Percentiles rank a stretch among this genome's conserved stretches.
These are phyloP conservation scores for Tethea ocularis DNA, from an alignment of 2,888 invertebrate species.

Conservation along the genomic window DNA sequence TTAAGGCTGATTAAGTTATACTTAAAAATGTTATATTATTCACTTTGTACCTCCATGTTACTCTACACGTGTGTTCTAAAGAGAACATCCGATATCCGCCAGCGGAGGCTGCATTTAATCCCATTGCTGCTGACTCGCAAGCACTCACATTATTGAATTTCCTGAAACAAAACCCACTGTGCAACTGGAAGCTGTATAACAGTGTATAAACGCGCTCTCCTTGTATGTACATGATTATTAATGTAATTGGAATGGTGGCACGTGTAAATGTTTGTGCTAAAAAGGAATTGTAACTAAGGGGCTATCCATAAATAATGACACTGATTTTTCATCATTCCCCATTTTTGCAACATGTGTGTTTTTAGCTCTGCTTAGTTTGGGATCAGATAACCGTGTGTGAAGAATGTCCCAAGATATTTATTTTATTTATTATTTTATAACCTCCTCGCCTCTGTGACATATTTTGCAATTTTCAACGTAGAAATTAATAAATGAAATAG, in stretches of 20 bases:
- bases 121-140: neutral
- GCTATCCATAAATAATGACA: too few species aligned
- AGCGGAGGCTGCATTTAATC: conserved; percentile 13
- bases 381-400: too few species aligned
- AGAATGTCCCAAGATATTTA: too few species aligned
- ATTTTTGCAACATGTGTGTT: too few species aligned
- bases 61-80: neutral
- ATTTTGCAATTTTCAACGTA: too few species aligned
- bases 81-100: neutral
- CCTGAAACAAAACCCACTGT: conserved; percentile 5
- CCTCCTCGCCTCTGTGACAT: too few species aligned
- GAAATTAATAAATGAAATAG: too few species aligned
- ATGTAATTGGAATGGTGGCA: conserved; percentile 9
- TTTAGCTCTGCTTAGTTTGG: too few species aligned
- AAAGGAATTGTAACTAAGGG: too few species aligned
- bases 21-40: neutral
- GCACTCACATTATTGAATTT: conserved; percentile 20
- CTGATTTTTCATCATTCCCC: too few species aligned
- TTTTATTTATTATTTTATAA: too few species aligned
- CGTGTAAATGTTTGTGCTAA: neutral
- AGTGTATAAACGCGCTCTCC: neutral
- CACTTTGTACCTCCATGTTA: neutral
- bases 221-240: conserved; percentile 9
- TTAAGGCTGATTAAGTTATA: neutral
- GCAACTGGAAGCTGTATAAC: neutral